Evolutionary conservation across 2,888 invertebrate genomes (phyloP), one percentile per base, ranked within the genome.

Genomic region (Eurois occulta): DNA sequence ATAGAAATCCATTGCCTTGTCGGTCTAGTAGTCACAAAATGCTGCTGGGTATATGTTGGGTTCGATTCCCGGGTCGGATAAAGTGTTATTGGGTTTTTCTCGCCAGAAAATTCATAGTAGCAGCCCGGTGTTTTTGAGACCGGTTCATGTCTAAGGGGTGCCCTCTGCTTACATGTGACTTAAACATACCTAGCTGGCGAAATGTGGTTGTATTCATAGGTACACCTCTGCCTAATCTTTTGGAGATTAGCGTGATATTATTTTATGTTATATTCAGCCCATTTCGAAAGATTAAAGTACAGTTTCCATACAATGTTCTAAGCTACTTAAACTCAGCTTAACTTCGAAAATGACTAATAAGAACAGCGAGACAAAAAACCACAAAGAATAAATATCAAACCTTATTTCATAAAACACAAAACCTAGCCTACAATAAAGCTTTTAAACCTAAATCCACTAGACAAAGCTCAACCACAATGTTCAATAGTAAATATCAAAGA

Each of bases 401-500:
- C 41, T 41, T 43, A 24, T 78, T 70, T n/a, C 41, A n/a, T 35
- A 70, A 35, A 52, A 43, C 21, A 43, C 13, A 28, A 48, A 62
- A 62, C 13, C 48, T 70, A 43, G 16, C n/a, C n/a, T n/a, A n/a
- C n/a, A n/a, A 76, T 32, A 67, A 62, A 52, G 35, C 28, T 78
- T 48, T 52, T 64, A 38, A 78, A 62, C 60, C 48, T 43, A 43
- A 78, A 43, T 43, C 48, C n/a, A 38, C 48, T 35, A 18, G 64
- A 64, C 70, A 35, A 72, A 78, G 32, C 55, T 21, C 18, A 21
- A 55, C 32, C 35, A 64, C 13, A 48, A 65, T 32, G n/a, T 46
- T 48, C 18, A 32, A 78, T 66, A 43, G 0, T 7, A 7, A 35
- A 79, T 24, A 67, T 69, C 68, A 67, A 74, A 76, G 68, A 72